Conservation (phyloP, 2,888 invertebrate species). For the Steinernema carpocapsae region DNA sequence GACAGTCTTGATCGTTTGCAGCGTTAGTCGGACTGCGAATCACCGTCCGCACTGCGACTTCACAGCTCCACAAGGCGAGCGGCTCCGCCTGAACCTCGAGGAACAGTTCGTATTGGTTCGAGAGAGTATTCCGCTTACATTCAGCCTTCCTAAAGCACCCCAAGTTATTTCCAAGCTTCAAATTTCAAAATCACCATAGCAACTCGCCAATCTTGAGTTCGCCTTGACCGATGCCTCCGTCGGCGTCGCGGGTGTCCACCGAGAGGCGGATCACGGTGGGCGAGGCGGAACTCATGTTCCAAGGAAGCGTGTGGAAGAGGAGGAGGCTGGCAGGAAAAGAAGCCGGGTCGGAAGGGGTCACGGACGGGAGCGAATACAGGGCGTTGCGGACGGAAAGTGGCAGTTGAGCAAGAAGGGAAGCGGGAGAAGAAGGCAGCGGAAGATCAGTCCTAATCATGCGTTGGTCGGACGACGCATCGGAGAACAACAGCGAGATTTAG, state of each 20-base stretch:
- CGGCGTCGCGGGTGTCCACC: conserved; percentile 2
- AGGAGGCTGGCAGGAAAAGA: no score
- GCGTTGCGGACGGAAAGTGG: not conserved
- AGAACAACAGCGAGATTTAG: not conserved
- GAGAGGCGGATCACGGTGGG: not conserved
- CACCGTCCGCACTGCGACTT: not conserved
- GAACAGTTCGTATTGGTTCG: not conserved
- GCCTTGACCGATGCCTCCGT: not conserved
- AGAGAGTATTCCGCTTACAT: not conserved
- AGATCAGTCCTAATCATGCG: not conserved
- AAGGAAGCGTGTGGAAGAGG: no score
- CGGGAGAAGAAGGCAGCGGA: not conserved
- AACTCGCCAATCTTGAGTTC: not conserved
- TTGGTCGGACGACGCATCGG: not conserved
- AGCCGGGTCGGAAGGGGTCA: no score
- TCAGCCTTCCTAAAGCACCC: not conserved
- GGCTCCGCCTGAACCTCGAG: not conserved
- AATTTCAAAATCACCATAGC: not conserved
- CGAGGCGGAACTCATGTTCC: no score
- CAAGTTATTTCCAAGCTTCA: not conserved
- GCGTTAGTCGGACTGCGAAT: not conserved
- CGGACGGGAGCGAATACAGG: no score
- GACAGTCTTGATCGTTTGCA: not conserved
- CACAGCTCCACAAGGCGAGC: not conserved
- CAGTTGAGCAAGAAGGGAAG: not conserved